Conservation (phyloP, 2,888 invertebrate species). For the Trypoxylon attenuatum region DNA sequence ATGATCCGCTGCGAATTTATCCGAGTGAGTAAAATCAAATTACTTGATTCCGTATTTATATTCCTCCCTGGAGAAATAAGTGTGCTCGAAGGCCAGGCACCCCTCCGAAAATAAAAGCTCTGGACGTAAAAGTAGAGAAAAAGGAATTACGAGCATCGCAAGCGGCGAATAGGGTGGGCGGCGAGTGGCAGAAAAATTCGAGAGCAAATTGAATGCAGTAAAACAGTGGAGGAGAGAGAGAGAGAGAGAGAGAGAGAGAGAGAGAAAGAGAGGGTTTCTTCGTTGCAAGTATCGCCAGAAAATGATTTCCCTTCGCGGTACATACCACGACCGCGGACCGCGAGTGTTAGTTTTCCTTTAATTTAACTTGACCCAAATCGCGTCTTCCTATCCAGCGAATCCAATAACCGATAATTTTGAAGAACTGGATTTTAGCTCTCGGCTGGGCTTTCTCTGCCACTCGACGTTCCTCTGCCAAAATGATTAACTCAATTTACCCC, state of each 20-base stretch:
- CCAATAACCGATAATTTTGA: neutral
- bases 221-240: too few species aligned
- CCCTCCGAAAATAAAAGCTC: neutral
- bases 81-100: neutral
- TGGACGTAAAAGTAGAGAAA: neutral
- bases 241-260: too few species aligned
- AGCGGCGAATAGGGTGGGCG: neutral
- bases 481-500: too few species aligned
- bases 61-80: slow-evolving; percentile 10
- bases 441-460: too few species aligned
- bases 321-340: too few species aligned
- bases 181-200: neutral
- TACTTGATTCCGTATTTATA: slow-evolving; percentile 36
- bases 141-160: slow-evolving; percentile 1
- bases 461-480: neutral
- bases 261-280: too few species aligned
- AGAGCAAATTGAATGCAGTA: neutral
- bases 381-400: neutral
- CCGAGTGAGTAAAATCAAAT: slow-evolving; percentile 61
- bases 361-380: neutral
- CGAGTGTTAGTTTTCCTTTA: neutral
- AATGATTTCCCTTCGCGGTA: too few species aligned
- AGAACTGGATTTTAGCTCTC: too few species aligned
- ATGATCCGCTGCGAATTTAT: slow-evolving; percentile 61
- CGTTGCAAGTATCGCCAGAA: too few species aligned